Conservation (phyloP, 2,113 vertebrate genomes). For the Python bivittatus region DNA sequence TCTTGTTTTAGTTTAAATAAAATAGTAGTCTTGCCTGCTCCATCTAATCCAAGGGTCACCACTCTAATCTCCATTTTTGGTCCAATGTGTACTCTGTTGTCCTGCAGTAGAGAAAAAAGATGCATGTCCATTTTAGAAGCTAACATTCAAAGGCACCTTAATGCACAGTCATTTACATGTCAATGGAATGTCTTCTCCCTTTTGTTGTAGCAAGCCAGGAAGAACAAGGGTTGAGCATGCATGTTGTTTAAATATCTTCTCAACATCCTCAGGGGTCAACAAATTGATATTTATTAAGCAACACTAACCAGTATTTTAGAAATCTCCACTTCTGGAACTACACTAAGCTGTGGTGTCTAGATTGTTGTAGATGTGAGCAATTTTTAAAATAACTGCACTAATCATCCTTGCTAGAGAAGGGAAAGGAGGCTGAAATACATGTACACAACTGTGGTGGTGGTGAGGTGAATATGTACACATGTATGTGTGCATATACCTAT, state of each 20-base stretch:
- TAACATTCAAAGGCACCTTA: background rate
- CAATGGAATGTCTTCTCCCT: background rate
- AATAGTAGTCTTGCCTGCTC: slow-evolving; percentile 97
- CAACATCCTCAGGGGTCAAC: background rate
- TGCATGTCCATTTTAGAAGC: background rate
- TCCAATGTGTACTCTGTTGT: slow-evolving; percentile 97
- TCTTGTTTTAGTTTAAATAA: slow-evolving; percentile 98
- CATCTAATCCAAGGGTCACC: slow-evolving; percentile 93
- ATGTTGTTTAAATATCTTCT: background rate
- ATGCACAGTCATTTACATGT: background rate
- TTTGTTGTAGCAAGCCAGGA: background rate
- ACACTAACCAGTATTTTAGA: background rate
- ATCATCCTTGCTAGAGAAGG: background rate
- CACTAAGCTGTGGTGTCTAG: background rate
- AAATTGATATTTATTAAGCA: background rate
- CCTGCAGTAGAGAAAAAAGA: slow-evolving; percentile 72
- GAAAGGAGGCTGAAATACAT: background rate
- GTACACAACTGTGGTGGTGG: background rate
- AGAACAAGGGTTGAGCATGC: background rate
- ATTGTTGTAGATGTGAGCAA: background rate
- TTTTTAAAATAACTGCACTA: background rate
- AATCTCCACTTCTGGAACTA: background rate
- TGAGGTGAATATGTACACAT: background rate
- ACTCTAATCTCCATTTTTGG: slow-evolving; percentile 99
- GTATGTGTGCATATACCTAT: background rate